Percentiles rank a stretch among this genome's conserved stretches.
These are phyloP conservation scores for Archocentrus centrarchus DNA, from an alignment of 2,113 vertebrate genomes.

Conservation along the genomic window DNA sequence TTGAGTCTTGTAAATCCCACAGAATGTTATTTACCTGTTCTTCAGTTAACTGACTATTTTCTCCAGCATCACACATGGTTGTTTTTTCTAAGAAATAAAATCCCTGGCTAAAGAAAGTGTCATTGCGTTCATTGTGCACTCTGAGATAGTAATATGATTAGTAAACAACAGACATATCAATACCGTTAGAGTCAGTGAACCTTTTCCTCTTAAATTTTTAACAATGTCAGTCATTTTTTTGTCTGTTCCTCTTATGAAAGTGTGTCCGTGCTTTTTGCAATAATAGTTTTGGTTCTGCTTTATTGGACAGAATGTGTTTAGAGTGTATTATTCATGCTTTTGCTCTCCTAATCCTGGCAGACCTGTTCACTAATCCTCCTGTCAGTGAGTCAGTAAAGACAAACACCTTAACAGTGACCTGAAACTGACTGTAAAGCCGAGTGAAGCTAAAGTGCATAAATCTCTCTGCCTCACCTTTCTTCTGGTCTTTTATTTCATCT, in stretches of 20 bases:
- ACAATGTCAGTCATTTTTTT: neutral
- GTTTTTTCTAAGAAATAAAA: neutral
- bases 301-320: neutral
- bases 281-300: conserved; percentile 1
- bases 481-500: neutral
- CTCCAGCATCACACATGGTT: too few relatives aligned
- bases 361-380: neutral
- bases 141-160: neutral
- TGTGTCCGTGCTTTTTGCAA: neutral
- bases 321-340: neutral
- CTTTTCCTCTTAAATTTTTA: neutral
- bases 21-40: neutral
- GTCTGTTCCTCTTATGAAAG: neutral
- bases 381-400: neutral
- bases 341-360: neutral
- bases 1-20: neutral
- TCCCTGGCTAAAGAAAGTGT: neutral
- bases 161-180: neutral
- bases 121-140: neutral
- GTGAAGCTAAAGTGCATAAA: neutral
- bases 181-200: neutral
- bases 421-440: fast-evolving
- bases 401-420: neutral
- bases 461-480: neutral
- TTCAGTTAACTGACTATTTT: neutral